Evolutionary conservation across 2,113 vertebrate species (phyloP).

Genomic region (Gobiocypris rarus): DNA sequence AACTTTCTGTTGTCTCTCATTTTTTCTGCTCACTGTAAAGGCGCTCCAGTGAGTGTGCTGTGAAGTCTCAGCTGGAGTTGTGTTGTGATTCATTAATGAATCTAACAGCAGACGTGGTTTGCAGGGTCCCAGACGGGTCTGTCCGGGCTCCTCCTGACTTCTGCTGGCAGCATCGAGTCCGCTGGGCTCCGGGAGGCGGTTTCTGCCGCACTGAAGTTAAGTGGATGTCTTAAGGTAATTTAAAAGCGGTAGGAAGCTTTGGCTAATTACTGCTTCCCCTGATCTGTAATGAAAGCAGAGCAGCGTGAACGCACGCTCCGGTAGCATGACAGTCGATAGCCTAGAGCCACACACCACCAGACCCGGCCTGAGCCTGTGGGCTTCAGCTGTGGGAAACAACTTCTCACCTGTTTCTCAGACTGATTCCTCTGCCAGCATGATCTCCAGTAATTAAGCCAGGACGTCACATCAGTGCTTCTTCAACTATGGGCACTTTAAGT

Average conservation of each 20-base stretch:
- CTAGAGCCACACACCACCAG: constrained; percentile 58
- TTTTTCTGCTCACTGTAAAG: background rate
- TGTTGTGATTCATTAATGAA: constrained; percentile 68
- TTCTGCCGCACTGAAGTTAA: constrained; percentile 69
- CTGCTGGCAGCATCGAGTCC: constrained; percentile 63
- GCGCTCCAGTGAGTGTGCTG: background rate
- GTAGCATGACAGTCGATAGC: constrained; percentile 48
- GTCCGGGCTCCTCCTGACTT: constrained; percentile 65
- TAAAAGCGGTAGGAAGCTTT: constrained; percentile 62
- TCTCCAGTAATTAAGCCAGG: background rate
- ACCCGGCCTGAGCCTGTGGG: constrained; percentile 51
- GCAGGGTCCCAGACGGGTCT: background rate
- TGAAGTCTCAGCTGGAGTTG: constrained; percentile 37
- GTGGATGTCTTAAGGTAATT: constrained; percentile 78
- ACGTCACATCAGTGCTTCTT: background rate
- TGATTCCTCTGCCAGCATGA: background rate
- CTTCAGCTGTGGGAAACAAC: constrained; percentile 69
- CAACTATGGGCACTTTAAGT: background rate
- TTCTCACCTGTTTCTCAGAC: constrained; percentile 63
- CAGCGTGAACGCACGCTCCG: constrained; percentile 63
- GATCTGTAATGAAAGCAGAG: constrained; percentile 73
- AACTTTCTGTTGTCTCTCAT: background rate
- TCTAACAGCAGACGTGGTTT: background rate
- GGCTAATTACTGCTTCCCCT: constrained; percentile 74
- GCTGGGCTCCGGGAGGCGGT: constrained; percentile 67